Base-by-base conservation (phyloP, 2,113 vertebrate species). In the Atlantisia rogersi region DNA sequence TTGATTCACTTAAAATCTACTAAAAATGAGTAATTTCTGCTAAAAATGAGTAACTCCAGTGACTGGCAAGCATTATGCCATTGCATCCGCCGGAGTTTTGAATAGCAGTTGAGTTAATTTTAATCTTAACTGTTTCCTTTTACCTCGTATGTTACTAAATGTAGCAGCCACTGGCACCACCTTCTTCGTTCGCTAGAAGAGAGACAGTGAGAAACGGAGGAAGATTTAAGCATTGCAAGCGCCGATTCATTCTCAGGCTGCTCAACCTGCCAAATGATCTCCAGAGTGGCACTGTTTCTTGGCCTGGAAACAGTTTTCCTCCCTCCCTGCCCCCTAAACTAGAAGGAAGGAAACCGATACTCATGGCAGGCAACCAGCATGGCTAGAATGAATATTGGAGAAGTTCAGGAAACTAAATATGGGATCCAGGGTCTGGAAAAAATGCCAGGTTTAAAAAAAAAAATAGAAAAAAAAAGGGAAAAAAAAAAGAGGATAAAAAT, bases 351-450 rank as follows among this genome's bases (percentile, higher is more conserved):
- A 94, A 96, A 88, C 63, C 1, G 44, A 94, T 94, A 84, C 65
- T 69, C 17, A 56, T 94, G 94, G 86, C 88, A 95, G 90, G 31
- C 87, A 93, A 91, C 78, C 95, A 96, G 32, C 67, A 90, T 96
- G 91, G 77, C 70, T 94, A 75, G 76, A 91, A 95, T 2, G 24
- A 90, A 70, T 94, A 48, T 17, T 95, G 88, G 88, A 95, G 94
- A 92, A 88, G 80, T 86, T 88, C 35, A 88, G 68, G 87, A 94
- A 96, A 88, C 70, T 83, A 82, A 92, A 78, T 78, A 85, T 82
- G 86, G 58, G 40, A 94, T 89, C 76, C 53, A 91, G 89, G 88
- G 78, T 92, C 83, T 96, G 92, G 62, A 91, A 96, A 93, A 91
- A 22, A 86, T 5, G 35, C 83, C 75, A 91, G 63, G 67, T 81